Evolutionary conservation across 2,797 vertebrate species (phyloP).

Genomic region (Lateolabrax maculatus): DNA sequence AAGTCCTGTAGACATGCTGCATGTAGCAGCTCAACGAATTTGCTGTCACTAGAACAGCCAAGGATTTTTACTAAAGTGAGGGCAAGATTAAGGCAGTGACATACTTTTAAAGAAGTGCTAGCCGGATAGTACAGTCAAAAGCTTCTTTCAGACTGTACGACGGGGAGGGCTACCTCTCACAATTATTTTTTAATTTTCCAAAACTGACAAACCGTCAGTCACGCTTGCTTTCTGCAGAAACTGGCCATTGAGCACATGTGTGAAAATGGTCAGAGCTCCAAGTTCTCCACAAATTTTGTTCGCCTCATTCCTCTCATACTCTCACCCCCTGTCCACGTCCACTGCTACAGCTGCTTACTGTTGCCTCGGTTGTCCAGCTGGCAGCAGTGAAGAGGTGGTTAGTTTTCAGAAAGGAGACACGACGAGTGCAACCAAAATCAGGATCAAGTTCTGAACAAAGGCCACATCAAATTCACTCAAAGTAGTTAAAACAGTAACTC

Average conservation of each 20-base stretch:
- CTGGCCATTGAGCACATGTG: constrained; percentile 30
- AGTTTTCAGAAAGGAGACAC: constrained; percentile 14
- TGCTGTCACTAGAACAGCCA: constrained; percentile 8
- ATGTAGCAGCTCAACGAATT: constrained; percentile 8
- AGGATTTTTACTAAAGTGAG: constrained; percentile 10
- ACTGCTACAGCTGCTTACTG: constrained; percentile 46
- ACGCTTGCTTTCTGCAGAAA: constrained; percentile 27
- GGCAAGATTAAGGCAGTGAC: constrained; percentile 12
- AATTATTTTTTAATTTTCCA: constrained; percentile 31
- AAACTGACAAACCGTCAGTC: constrained; percentile 35
- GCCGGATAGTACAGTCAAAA: constrained; percentile 2
- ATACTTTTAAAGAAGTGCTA: constrained; percentile 19
- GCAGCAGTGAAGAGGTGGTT: constrained; percentile 19
- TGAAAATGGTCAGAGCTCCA: constrained; percentile 58
- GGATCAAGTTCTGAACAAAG: constrained; percentile 4
- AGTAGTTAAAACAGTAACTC: not conserved
- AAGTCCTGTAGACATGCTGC: constrained; percentile 10
- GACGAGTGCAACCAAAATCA: constrained; percentile 23
- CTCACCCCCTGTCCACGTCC: constrained; percentile 23
- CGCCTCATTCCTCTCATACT: constrained; percentile 58
- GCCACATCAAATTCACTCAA: not conserved
- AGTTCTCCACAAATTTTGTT: constrained; percentile 43
- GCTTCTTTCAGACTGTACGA: constrained; percentile 11
- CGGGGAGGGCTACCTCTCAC: not conserved
- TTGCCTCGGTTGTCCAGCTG: constrained; percentile 47